Base-by-base conservation (phyloP, 2,888 invertebrate species). In the Acleris cristana region DNA sequence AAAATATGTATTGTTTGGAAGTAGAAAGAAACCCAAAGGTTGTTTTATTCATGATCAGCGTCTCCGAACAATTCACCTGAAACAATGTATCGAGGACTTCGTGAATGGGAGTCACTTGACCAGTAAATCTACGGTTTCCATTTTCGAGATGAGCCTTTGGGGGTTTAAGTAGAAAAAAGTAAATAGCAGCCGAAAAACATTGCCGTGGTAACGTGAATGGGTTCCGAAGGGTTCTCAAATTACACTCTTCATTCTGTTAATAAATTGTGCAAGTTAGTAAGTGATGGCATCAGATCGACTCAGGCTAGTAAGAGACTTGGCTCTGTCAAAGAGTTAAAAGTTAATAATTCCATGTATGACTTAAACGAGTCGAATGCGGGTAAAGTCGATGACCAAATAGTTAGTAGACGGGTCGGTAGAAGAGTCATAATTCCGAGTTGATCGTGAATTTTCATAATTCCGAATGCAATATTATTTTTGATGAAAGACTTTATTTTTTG, bases 1-100 rank as follows among this genome's bases (percentile, higher is more conserved):
- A 16, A 16, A 48, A n/a, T 49, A 45, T 21, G 49, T 56, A 19
- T 23, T 16, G 23, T 51, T 49, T 30, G 12, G 19, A 58, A 58
- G 19, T 52, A 26, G 40, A 57, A 58, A 52, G 6, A 45, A 26
- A 57, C 30, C 52, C 44, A 7, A 52, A 23, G 44, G 21, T 53
- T 58, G 58, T 58, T 64, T 64, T 64, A 64, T 51, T 64, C 57
- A 64, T 64, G 64, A n/a, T 53, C 51, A 51, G 58, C 57, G 44
- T 54, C 34, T 49, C 58, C 53, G 30, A 54, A 45, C 48, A 30
- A 16, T 52, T 26, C 57, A 45, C 57, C 52, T 64, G 52, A 30
- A 58, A 53, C 57, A 64, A 64, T 58, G 51, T 44, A 40, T 40
- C 63, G 23, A 64, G 7, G 21, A 51, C 44, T 45, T 59, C 14